These are phyloP conservation scores for Hirtodrosophila trivittata DNA, from an alignment of 2,888 invertebrate genomes.

Conservation along the genomic window DNA sequence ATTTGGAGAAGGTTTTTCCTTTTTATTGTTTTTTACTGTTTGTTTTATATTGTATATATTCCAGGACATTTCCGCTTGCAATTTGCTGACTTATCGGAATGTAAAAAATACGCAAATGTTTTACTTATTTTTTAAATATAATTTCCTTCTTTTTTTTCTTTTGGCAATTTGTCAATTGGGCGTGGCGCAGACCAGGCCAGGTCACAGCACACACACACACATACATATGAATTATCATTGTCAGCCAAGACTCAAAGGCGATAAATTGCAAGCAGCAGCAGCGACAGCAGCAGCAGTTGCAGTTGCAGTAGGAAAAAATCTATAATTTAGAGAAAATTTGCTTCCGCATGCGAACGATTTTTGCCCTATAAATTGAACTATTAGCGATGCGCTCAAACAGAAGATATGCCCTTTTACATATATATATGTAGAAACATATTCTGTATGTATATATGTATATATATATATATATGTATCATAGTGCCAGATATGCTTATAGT, in stretches of 20 bases:
- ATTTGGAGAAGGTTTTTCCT: too few species aligned
- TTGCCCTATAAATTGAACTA: slow-evolving; percentile 49
- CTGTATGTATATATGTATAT: background rate
- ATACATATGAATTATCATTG: slow-evolving; percentile 65
- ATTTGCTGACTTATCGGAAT: slow-evolving; percentile 33
- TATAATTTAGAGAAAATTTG: slow-evolving; percentile 77
- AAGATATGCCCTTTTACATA: background rate
- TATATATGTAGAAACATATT: slow-evolving; percentile 2
- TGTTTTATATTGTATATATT: slow-evolving; percentile 8
- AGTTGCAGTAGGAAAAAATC: slow-evolving; percentile 48
- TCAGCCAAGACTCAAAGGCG: slow-evolving; percentile 68
- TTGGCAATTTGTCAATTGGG: slow-evolving; percentile 75
- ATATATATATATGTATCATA: background rate
- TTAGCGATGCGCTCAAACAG: slow-evolving; percentile 26
- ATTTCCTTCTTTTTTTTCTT: slow-evolving; percentile 31
- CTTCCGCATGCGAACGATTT: slow-evolving; percentile 60
- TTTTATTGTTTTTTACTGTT: background rate
- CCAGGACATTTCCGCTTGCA: slow-evolving; percentile 9
- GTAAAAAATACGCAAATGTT: slow-evolving; percentile 42
- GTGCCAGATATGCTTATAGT: slow-evolving; percentile 59
- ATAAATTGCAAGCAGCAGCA: slow-evolving; percentile 65
- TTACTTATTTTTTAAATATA: slow-evolving; percentile 33
- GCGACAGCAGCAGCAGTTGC: slow-evolving; percentile 26
- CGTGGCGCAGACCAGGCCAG: slow-evolving; percentile 45
- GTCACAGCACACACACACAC: slow-evolving; percentile 20